Conservation (phyloP, 2,888 invertebrate genomes). For the Ormyrus labotus region DNA sequence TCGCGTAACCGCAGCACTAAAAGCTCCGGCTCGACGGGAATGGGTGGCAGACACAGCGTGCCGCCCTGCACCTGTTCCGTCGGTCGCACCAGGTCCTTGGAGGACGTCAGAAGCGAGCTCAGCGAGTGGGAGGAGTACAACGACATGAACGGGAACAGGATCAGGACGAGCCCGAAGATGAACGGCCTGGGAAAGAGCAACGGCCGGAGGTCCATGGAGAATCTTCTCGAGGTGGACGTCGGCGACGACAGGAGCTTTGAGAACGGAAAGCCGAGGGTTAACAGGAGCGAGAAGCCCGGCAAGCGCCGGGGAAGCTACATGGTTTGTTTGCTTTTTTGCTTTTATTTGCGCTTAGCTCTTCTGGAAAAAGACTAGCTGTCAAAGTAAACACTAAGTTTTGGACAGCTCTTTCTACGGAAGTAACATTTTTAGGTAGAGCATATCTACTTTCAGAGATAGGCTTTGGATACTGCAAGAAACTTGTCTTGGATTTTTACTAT, state of each 20-base stretch:
- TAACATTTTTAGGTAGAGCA: no score
- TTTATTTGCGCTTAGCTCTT: background rate
- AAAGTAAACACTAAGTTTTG: no score
- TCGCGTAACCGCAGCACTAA: conserved; percentile 63
- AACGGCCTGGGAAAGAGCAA: conserved; percentile 77
- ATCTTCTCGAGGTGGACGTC: conserved; percentile 77
- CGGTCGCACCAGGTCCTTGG: conserved; percentile 82
- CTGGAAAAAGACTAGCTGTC: no score
- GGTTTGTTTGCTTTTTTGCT: conserved; percentile 65
- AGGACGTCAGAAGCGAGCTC: conserved; percentile 83
- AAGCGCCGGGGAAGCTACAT: conserved; percentile 72
- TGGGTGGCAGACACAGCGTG: conserved; percentile 58
- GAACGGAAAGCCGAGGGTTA: conserved; percentile 63
- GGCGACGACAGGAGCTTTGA: conserved; percentile 63
- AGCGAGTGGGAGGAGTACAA: conserved; percentile 81
- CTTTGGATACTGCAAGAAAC: no score
- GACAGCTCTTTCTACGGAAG: no score
- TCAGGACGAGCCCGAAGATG: conserved; percentile 76
- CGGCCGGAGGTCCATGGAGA: conserved; percentile 85
- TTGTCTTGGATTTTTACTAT: no score
- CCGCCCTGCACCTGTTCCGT: conserved; percentile 80
- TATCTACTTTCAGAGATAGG: no score
- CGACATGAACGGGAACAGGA: conserved; percentile 81
- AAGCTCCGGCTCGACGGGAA: conserved; percentile 53
- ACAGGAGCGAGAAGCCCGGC: conserved; percentile 61